Base-by-base conservation (phyloP, 2,797 vertebrate species). In the Anomalospiza imberbis region DNA sequence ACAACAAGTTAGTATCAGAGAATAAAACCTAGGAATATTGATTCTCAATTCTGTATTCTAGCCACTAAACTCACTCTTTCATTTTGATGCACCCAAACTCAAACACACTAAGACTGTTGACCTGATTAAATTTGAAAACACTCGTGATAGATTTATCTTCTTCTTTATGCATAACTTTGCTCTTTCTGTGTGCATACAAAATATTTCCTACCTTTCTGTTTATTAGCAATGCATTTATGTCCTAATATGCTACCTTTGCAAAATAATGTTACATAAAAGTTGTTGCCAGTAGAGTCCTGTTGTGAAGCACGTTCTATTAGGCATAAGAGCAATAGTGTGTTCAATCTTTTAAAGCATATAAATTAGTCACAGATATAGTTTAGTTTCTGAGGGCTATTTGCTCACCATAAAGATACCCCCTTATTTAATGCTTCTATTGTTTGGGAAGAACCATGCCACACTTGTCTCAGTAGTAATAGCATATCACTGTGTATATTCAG, bases 31-130 rank as follows among this genome's bases (percentile, higher is more conserved):
- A 48, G 31, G 63, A 79, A 58, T 93, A 91, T 82, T 42, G 72
- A 92, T 92, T 96, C 31, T 73, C 38, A 68, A 2, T 84, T 92
- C n/a, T 80, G n/a, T 77, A 76, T 92, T 91, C 75, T 50, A 85
- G 50, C 24, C 28, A 40, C 57, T 71, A 61, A 68, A 88, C 34
- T 84, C 45, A 65, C 14, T 79, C 40, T 61, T 82, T 74, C 55
- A 61, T 88, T 87, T 90, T 90, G 40, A 88, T 82, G 36, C 16
- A 70, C 55, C 21, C 29, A 91, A 80, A 91, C 50, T 73, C 44
- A 77, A 84, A 93, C 58, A 68, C 25, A 84, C 32, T n/a, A 71
- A 66, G 68, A 51, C 36, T 66, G 18, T 44, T 89, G 63, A 89
- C 45, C 42, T 93, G 74, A 95, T 88, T 84, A 90, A 60, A 67